phyloP scores from a whole-genome alignment of 2,888 invertebrate genomes.

The Papilio elwesi region DNA sequence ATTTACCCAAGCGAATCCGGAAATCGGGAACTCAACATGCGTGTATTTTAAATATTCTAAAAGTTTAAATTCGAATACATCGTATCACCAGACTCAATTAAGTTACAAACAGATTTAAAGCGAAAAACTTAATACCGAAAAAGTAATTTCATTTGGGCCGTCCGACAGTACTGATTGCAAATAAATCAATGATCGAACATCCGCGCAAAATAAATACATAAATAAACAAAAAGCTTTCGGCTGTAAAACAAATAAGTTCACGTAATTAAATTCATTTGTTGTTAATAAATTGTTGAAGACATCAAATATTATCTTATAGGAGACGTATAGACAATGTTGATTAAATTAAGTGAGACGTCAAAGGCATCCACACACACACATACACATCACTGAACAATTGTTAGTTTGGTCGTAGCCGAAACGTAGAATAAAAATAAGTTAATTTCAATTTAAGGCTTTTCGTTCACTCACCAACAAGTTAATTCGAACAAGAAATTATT shows the following conservation, averaged over 20 bases:
- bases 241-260: constrained; percentile 27
- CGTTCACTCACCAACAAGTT: not conserved
- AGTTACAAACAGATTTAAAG: constrained; percentile 34
- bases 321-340: not conserved
- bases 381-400: no score
- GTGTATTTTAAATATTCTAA: not conserved
- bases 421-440: no score
- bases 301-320: not conserved
- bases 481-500: not conserved
- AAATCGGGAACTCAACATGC: no score
- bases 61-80: not conserved
- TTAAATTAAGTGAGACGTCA: not conserved
- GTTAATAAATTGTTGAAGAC: constrained; percentile 7
- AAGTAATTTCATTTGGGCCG: constrained; percentile 38
- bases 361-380: no score
- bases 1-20: no score
- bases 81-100: constrained; percentile 27
- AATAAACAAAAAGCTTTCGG: constrained; percentile 24
- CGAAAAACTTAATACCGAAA: constrained; percentile 35
- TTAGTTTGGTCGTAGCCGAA: no score
- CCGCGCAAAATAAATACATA: constrained; percentile 27
- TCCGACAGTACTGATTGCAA: constrained; percentile 32
- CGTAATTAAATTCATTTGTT: constrained; percentile 24
- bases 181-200: constrained; percentile 36
- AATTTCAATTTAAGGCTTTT: no score